These are phyloP conservation scores for Leptatherina wallacei DNA, from an alignment of 2,797 vertebrate species.

Conservation along the genomic window DNA sequence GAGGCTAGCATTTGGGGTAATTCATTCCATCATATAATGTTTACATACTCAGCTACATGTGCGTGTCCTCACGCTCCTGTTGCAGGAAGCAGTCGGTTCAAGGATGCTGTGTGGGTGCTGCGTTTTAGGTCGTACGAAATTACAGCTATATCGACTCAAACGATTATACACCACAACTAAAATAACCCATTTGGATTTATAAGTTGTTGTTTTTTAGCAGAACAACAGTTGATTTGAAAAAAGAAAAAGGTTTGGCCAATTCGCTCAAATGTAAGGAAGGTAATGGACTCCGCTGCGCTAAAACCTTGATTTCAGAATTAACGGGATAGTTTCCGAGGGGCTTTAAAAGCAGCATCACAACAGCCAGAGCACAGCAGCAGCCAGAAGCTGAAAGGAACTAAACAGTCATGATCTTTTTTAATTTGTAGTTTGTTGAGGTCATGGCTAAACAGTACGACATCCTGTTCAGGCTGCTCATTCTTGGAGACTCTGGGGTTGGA, in stretches of 20 bases:
- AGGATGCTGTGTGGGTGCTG: slow-evolving; percentile 43
- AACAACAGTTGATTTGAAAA: not conserved
- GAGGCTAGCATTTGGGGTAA: not conserved
- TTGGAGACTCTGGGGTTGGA: slow-evolving; percentile 94
- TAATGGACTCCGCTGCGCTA: no score
- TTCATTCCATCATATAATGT: not conserved
- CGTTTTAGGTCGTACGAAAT: slow-evolving; percentile 17
- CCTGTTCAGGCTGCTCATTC: slow-evolving; percentile 90
- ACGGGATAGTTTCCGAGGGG: not conserved
- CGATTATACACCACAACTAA: not conserved
- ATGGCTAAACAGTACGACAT: slow-evolving; percentile 97
- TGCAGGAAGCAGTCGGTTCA: not conserved
- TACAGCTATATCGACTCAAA: rapidly evolving
- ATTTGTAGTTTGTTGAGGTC: slow-evolving; percentile 43
- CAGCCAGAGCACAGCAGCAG: not conserved
- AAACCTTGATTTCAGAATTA: rapidly evolving
- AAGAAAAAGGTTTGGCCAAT: not conserved
- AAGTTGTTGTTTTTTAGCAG: not conserved
- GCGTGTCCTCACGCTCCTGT: slow-evolving; percentile 4
- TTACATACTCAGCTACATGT: slow-evolving; percentile 28
- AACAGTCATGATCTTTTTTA: slow-evolving; percentile 30
- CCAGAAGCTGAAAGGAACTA: not conserved
- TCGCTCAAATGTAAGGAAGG: not conserved
- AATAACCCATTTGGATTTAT: not conserved
- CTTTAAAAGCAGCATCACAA: slow-evolving; percentile 35